Evolutionary conservation across 2,888 invertebrate species (phyloP).

Genomic region (Pelosia muscerda): DNA sequence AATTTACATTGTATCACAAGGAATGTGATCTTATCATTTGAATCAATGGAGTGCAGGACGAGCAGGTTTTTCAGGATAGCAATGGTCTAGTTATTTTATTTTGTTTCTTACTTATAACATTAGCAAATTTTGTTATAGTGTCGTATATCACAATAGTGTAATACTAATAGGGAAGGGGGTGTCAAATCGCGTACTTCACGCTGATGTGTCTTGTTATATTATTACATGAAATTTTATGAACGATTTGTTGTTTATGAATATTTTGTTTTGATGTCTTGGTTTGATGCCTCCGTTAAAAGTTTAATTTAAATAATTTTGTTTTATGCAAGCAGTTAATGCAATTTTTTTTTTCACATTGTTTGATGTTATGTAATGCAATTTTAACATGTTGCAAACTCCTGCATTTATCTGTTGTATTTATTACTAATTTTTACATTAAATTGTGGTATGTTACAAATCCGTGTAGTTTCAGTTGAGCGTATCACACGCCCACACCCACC

Average conservation of each 20-base stretch:
- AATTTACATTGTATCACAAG: slow-evolving; percentile 80
- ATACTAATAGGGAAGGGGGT: slow-evolving; percentile 84
- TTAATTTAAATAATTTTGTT: slow-evolving; percentile 86
- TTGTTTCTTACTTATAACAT: slow-evolving; percentile 82
- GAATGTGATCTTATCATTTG: slow-evolving; percentile 75
- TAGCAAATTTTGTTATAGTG: slow-evolving; percentile 86
- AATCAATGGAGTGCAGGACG: slow-evolving; percentile 85
- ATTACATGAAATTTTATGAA: slow-evolving; percentile 84
- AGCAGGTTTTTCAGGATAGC: slow-evolving; percentile 85
- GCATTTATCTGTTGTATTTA: slow-evolving; percentile 90
- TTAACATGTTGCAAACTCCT: slow-evolving; percentile 88
- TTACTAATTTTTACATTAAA: slow-evolving; percentile 91
- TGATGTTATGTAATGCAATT: slow-evolving; percentile 88
- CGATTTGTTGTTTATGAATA: slow-evolving; percentile 84
- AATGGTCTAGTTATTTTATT: slow-evolving; percentile 86
- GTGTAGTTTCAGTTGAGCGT: slow-evolving; percentile 85
- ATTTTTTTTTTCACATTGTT: slow-evolving; percentile 87
- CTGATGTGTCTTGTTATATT: slow-evolving; percentile 80
- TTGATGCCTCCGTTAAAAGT: slow-evolving; percentile 86
- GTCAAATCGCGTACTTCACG: slow-evolving; percentile 84
- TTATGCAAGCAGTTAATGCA: slow-evolving; percentile 87
- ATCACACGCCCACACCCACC: slow-evolving; percentile 74
- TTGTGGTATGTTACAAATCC: slow-evolving; percentile 90
- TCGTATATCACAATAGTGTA: slow-evolving; percentile 86
- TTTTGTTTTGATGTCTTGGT: slow-evolving; percentile 84